Evolutionary conservation across 2,888 invertebrate species (phyloP), one percentile per base, ranked within the genome.

Genomic region (Euclidia mi): DNA sequence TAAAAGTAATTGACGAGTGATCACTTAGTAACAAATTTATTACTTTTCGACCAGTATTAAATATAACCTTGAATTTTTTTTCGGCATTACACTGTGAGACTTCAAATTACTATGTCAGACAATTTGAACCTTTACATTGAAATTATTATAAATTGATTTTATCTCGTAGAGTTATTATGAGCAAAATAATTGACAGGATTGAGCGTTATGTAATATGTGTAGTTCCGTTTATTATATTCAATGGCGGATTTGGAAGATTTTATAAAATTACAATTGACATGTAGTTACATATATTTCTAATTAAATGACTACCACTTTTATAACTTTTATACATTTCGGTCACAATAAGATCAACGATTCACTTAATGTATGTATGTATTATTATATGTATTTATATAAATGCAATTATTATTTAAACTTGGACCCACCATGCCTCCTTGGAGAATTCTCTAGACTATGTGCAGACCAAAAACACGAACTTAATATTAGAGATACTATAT

Each of bases 111-210:
- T 61, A 65, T 64, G 72, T 66, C 63, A 43, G 58, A 53, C 51
- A 37, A 48, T 53, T 49, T 37, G 43, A 34, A 37, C 29, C 43
- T 28, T 65, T 65, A 63, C 67, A 71, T 71, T 65, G 50, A 46
- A 76, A 72, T 76, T 68, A 76, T 75, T 67, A 71, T 78, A 73
- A 79, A 81, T 79, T 73, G 73, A 79, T 79, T 71, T 57, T 63
- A 72, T 74, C 65, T 14, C 48, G 1, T 41, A 11, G 42, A 35
- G 49, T 53, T 7, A 32, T 41, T 34, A 15, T 34, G 32, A 12
- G 40, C 18, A 44, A 43, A 46, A 47, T 48, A 35, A 12, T 3
- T 45, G 44, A 7, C 11, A 37, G 12, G 41, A 34, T 14, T 29
- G 34, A 56, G 35, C 10, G 20, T 14, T 18, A 11, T 29, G 15